These are phyloP conservation scores for Sciurus vulgaris DNA, from an alignment of 2,797 vertebrate species.

Conservation along the genomic window DNA sequence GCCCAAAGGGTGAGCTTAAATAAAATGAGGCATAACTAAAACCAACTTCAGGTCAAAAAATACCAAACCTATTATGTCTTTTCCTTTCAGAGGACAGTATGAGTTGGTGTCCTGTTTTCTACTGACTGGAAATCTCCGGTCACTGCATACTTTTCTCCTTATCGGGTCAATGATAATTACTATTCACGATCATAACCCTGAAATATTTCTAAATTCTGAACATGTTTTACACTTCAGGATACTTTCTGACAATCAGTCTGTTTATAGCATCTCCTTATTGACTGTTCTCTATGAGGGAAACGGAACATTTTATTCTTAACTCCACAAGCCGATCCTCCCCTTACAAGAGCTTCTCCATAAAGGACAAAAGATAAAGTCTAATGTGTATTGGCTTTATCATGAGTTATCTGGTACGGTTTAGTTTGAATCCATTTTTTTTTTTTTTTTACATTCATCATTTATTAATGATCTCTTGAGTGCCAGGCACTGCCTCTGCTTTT, in stretches of 20 bases:
- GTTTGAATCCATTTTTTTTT: not conserved
- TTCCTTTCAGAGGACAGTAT: constrained; percentile 9
- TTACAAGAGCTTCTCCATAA: not conserved
- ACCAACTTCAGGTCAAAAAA: constrained; percentile 55
- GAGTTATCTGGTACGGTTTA: not conserved
- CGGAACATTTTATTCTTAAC: not conserved
- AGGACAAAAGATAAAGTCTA: not conserved
- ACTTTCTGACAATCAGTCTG: not conserved
- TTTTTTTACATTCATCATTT: constrained; percentile 4
- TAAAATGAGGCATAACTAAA: constrained; percentile 68
- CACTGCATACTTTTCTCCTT: not conserved
- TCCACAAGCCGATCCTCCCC: not conserved
- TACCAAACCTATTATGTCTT: not conserved
- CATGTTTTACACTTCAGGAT: not conserved
- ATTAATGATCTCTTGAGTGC: not conserved
- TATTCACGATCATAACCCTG: not conserved
- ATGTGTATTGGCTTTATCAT: not conserved
- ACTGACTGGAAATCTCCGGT: not conserved
- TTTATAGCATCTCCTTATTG: not conserved
- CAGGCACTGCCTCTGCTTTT: not conserved
- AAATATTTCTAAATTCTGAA: constrained; percentile 2
- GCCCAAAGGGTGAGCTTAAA: constrained; percentile 47
- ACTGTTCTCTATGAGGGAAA: not conserved
- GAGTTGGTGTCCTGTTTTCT: not conserved
- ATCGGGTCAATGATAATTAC: not conserved